phyloP scores from a whole-genome alignment of 1,140 invertebrate species.

The Aphis craccivora region DNA sequence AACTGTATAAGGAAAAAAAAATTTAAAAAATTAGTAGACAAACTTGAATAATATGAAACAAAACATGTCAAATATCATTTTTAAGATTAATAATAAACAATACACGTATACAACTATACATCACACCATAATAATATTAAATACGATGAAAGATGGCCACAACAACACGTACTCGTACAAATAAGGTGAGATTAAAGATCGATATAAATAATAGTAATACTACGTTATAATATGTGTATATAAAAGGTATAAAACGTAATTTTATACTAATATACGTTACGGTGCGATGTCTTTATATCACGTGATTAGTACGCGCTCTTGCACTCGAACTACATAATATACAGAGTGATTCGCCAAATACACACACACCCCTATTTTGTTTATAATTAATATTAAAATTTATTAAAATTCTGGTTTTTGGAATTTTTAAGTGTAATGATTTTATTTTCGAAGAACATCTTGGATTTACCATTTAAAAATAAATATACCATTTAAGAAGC shows the following conservation, averaged over 20 bases:
- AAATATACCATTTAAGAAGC: too few relatives aligned
- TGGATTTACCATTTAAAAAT: too few relatives aligned
- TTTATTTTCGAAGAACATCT: too few relatives aligned
- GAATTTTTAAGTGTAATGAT: too few relatives aligned
- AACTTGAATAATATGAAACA: not conserved
- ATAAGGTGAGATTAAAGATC: not conserved
- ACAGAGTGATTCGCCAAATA: too few relatives aligned
- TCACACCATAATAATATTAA: not conserved
- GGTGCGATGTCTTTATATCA: not conserved
- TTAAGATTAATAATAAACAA: not conserved
- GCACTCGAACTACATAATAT: too few relatives aligned
- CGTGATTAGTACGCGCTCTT: not conserved
- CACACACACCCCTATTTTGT: too few relatives aligned
- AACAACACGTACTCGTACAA: not conserved
- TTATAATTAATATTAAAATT: too few relatives aligned
- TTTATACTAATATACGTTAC: not conserved
- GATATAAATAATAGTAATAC: not conserved
- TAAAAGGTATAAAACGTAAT: not conserved
- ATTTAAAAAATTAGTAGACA: not conserved
- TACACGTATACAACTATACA: not conserved
- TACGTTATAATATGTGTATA: not conserved
- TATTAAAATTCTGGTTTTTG: too few relatives aligned
- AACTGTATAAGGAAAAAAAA: not conserved
- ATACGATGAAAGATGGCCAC: not conserved
- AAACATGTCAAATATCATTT: not conserved